phyloP scores from a whole-genome alignment of 2,888 invertebrate genomes.

The Drosophila neoperkinsi region DNA sequence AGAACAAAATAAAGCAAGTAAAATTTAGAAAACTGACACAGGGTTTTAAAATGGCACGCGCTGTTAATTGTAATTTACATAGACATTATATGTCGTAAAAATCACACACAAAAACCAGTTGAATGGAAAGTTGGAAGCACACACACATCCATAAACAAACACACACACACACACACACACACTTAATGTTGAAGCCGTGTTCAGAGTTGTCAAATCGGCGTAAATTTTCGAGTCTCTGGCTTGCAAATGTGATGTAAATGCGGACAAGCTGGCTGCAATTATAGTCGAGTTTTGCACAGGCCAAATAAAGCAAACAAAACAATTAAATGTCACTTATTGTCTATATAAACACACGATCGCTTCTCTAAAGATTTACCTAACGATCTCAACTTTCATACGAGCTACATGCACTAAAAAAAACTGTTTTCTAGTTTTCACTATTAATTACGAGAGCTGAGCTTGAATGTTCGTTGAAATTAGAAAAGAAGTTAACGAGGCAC shows the following conservation, averaged over 20 bases:
- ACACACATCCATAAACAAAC: slow-evolving; percentile 12
- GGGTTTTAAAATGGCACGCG: slow-evolving; percentile 20
- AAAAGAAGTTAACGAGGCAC: slow-evolving; percentile 22
- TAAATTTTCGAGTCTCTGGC: slow-evolving; percentile 25
- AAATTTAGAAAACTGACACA: not conserved
- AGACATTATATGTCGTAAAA: slow-evolving; percentile 31
- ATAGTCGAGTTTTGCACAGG: slow-evolving; percentile 30
- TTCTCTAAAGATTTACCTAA: slow-evolving; percentile 1
- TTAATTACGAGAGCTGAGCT: not conserved
- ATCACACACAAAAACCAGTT: slow-evolving; percentile 44
- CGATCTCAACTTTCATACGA: slow-evolving; percentile 7
- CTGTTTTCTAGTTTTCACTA: not conserved
- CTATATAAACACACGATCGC: not conserved
- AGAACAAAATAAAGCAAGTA: not conserved
- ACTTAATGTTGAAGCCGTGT: slow-evolving; percentile 41
- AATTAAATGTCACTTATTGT: slow-evolving; percentile 30
- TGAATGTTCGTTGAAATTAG: not conserved
- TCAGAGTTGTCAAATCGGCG: slow-evolving; percentile 43
- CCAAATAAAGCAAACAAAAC: slow-evolving; percentile 6
- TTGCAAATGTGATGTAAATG: slow-evolving; percentile 4
- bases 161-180: slow-evolving; percentile 17
- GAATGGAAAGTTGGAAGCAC: slow-evolving; percentile 63
- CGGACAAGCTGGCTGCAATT: slow-evolving; percentile 40
- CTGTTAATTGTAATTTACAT: slow-evolving; percentile 43
- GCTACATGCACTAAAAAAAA: not conserved